Evolutionary conservation across 2,113 vertebrate genomes (phyloP).

Genomic region (Cinclus cinclus): DNA sequence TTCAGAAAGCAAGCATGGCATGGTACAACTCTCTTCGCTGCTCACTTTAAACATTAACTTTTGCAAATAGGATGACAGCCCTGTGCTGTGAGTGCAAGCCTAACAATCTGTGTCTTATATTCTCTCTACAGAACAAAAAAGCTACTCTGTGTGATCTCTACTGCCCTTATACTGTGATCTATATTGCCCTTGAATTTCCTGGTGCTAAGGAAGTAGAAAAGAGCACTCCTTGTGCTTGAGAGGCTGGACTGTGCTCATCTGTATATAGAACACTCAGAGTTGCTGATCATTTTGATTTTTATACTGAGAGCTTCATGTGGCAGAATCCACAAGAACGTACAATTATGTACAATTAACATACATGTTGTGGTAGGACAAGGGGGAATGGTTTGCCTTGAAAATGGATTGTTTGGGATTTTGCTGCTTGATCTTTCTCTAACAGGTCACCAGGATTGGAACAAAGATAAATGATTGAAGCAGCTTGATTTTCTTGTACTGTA

Average conservation of each 20-base stretch:
- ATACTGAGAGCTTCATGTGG: background rate
- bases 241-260: background rate
- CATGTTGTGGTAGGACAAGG: background rate
- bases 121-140: background rate
- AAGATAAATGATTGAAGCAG: background rate
- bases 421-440: background rate
- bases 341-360: background rate
- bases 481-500: slow-evolving; percentile 61
- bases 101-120: background rate
- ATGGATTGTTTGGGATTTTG: background rate
- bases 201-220: background rate
- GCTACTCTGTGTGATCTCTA: background rate
- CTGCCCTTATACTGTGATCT: background rate
- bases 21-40: background rate
- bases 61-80: background rate
- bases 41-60: background rate
- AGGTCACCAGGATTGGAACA: background rate
- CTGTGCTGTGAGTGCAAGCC: background rate
- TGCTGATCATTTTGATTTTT: background rate
- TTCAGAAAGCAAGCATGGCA: background rate
- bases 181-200: background rate
- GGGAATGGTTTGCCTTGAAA: background rate
- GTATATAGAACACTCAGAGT: background rate
- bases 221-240: background rate
- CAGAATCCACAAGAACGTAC: background rate